Conservation (phyloP, 2,797 vertebrate species). For the Notamacropus eugenii region DNA sequence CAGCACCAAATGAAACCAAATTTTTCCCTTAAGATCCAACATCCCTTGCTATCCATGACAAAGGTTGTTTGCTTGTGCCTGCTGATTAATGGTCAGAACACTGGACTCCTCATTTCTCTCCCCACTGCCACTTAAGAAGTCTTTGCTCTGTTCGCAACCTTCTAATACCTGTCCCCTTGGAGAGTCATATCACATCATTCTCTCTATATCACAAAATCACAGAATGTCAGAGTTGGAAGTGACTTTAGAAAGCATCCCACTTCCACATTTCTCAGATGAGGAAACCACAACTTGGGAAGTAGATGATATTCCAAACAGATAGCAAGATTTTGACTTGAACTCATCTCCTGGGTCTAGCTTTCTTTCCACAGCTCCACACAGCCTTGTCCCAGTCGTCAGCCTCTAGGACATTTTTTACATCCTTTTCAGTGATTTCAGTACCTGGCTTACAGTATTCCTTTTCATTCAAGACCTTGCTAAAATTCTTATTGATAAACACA, state of each 20-base stretch:
- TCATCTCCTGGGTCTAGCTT: background rate
- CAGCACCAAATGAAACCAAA: background rate
- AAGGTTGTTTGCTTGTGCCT: background rate
- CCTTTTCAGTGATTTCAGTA: background rate
- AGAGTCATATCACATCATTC: background rate
- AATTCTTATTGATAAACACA: background rate
- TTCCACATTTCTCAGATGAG: background rate
- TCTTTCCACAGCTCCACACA: background rate
- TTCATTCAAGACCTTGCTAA: background rate
- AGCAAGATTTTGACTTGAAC: background rate
- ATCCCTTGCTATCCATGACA: background rate
- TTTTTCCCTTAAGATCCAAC: background rate
- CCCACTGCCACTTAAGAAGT: background rate
- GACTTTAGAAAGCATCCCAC: background rate
- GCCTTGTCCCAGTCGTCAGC: background rate
- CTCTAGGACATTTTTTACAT: background rate
- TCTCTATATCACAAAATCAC: background rate
- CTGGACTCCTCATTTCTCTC: background rate
- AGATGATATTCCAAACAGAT: background rate
- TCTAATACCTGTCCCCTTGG: background rate
- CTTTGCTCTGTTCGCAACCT: background rate
- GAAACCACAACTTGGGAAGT: background rate
- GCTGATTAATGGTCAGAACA: background rate
- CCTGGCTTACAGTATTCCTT: background rate
- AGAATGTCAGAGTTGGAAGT: background rate